These are phyloP conservation scores for Serilophus lunatus DNA, from an alignment of 2,113 vertebrate genomes.

Conservation along the genomic window DNA sequence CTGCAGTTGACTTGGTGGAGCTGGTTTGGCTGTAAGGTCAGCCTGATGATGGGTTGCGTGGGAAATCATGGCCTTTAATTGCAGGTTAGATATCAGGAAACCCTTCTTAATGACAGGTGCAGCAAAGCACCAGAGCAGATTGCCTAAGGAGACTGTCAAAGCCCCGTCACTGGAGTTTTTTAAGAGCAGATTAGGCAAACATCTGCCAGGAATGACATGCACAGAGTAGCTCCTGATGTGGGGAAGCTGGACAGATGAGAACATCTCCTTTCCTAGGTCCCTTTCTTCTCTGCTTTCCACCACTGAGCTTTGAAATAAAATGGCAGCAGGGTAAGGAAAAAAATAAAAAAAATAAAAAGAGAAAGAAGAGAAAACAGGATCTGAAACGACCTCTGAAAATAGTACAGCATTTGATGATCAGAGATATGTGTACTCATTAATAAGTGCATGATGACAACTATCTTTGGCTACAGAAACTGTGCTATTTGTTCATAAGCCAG, in stretches of 20 bases:
- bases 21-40: background rate
- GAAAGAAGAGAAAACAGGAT: background rate
- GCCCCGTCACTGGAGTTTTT: background rate
- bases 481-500: slow-evolving; percentile 16
- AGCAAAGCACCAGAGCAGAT: background rate
- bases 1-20: background rate
- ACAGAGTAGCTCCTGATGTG: background rate
- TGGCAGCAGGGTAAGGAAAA: background rate
- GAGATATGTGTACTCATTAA: slow-evolving; percentile 47
- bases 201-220: slow-evolving; percentile 41
- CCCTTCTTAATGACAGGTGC: slow-evolving; percentile 31
- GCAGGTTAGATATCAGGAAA: slow-evolving; percentile 12
- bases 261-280: background rate
- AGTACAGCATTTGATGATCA: slow-evolving; percentile 32
- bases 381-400: slow-evolving; percentile 29
- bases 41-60: background rate
- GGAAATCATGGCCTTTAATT: slow-evolving; percentile 21
- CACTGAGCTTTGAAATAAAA: background rate
- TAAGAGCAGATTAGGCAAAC: slow-evolving; percentile 21
- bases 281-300: background rate
- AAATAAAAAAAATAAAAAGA: background rate
- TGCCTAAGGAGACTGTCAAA: slow-evolving; percentile 58
- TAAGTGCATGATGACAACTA: slow-evolving; percentile 43
- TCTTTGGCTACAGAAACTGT: slow-evolving; percentile 49
- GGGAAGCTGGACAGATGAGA: background rate